Conservation (phyloP, 1,140 invertebrate species). For the Charaxes varanes region DNA sequence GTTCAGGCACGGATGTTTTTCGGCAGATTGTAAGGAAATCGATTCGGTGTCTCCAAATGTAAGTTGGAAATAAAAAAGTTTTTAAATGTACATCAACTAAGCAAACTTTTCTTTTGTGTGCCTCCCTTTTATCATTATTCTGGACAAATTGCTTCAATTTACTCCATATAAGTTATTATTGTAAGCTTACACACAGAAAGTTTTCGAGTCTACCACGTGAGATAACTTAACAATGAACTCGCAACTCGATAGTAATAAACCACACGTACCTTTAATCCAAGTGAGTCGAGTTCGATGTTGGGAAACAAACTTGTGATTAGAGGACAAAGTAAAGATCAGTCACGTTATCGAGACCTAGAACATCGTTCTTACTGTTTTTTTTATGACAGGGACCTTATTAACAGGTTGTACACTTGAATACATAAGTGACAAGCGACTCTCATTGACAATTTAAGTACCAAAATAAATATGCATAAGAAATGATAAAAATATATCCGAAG, state of each 20-base stretch:
- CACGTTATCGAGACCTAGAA: too few species aligned
- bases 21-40: background rate
- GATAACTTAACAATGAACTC: conserved; percentile 40
- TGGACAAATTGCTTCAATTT: conserved; percentile 18
- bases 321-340: too few species aligned
- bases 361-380: too few species aligned
- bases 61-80: background rate
- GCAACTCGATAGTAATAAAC: conserved; percentile 23
- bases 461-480: too few species aligned
- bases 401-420: too few species aligned
- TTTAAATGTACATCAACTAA: background rate
- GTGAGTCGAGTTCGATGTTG: conserved; percentile 18
- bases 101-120: conserved; percentile 1
- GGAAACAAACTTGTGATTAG: conserved; percentile 22
- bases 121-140: conserved; percentile 13
- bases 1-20: too few species aligned
- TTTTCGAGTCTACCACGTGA: conserved; percentile 40
- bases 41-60: background rate
- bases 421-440: too few species aligned
- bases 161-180: conserved; percentile 29
- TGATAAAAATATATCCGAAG: too few species aligned
- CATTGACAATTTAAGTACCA: too few species aligned
- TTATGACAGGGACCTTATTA: too few species aligned
- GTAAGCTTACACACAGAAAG: conserved; percentile 36
- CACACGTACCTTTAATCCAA: conserved; percentile 25